Evolutionary conservation across 2,888 invertebrate species (phyloP), one percentile per base, ranked within the genome.

Genomic region (Mellilla xanthometata): DNA sequence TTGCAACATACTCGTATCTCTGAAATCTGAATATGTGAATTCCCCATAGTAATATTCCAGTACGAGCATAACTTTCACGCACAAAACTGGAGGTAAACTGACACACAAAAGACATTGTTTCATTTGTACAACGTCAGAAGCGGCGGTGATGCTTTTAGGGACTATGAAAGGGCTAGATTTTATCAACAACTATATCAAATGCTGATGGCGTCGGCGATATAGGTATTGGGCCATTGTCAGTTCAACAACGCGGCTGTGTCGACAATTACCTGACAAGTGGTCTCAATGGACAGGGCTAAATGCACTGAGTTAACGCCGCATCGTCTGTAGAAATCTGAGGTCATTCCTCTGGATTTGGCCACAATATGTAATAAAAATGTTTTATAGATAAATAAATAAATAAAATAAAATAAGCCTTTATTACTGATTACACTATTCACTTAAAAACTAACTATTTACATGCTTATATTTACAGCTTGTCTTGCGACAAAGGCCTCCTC

Each of bases 71-170:
- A 39, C 33, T 49, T 53, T 47, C 42, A 49, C 45, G 41, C 50
- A 52, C 35, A 49, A 53, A 41, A 48, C 29, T 48, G 33, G 68
- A 72, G 64, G 60, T 42, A 66, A 70, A 73, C 63, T 61, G 72
- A 71, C 72, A 73, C 67, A 81, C 78, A 77, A 76, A 78, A 74
- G 73, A 72, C 76, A 81, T 83, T 79, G 76, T 77, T 58, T 79
- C 80, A 81, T 81, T 79, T 76, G 72, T 79, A 73, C 71, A 63
- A 58, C 66, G 76, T 78, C 80, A 76, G 41, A 33, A 19, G 43
- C 48, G 39, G 43, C 43, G 50, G 54, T 54, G 54, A 57, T 39
- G 49, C 40, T 44, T 48, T 47, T 35, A 43, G 47, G 41, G 40
- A 26, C 47, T 45, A 49, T 49, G 54, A 53, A 57, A 53, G 55